These are phyloP conservation scores for Pollenia angustigena DNA, from an alignment of 2,888 invertebrate genomes.

Conservation along the genomic window DNA sequence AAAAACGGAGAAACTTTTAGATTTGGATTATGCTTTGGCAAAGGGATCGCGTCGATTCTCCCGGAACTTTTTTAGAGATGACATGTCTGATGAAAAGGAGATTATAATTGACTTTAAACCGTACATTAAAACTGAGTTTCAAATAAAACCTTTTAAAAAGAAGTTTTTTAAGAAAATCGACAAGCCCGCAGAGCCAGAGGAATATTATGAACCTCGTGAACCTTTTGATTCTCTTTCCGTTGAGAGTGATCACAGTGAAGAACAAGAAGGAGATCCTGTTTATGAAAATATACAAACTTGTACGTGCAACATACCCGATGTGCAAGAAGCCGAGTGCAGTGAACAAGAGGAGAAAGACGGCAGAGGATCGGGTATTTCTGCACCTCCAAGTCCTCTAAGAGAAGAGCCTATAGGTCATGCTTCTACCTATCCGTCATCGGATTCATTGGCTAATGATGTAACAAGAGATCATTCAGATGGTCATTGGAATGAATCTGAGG, in stretches of 20 bases:
- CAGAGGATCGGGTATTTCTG: slow-evolving; percentile 85
- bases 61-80: slow-evolving; percentile 62
- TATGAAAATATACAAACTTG: slow-evolving; percentile 81
- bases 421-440: slow-evolving; percentile 90
- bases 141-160: slow-evolving; percentile 89
- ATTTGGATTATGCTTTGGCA: slow-evolving; percentile 77
- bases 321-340: slow-evolving; percentile 59
- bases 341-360: slow-evolving; percentile 79
- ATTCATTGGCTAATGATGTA: slow-evolving; percentile 91
- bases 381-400: slow-evolving; percentile 87
- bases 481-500: slow-evolving; percentile 95
- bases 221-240: slow-evolving; percentile 67
- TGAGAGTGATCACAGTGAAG: slow-evolving; percentile 75
- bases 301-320: slow-evolving; percentile 77
- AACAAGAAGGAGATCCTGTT: slow-evolving; percentile 77
- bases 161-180: slow-evolving; percentile 45
- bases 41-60: slow-evolving; percentile 78
- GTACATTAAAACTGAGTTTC: slow-evolving; percentile 86
- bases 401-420: slow-evolving; percentile 87
- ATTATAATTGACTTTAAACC: slow-evolving; percentile 96
- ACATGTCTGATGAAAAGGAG: slow-evolving; percentile 87
- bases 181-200: neutral
- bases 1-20: slow-evolving; percentile 79
- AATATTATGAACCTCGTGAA: slow-evolving; percentile 42
- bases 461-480: slow-evolving; percentile 93